A percentile compares a stretch with the other conserved stretches of the same genome.
Conservation (phyloP, 1,140 invertebrate species). For the Ceratosolen fusciceps region DNA sequence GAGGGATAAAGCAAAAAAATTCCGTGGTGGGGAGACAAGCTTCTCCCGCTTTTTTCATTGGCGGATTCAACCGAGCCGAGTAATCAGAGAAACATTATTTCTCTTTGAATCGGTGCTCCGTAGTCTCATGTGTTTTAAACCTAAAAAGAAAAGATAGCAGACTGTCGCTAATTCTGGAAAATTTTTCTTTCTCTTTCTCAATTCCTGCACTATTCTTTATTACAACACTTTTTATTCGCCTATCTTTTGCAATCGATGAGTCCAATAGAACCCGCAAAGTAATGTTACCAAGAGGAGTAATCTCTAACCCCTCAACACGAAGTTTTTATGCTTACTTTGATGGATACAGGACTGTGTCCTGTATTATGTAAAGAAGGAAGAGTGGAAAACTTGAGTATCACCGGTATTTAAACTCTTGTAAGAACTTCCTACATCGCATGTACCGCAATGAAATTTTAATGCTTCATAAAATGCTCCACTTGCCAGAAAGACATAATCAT, state of each 20-base stretch:
- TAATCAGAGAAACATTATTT: slow-evolving; percentile 73
- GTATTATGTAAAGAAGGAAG: not conserved
- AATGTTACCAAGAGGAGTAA: slow-evolving; percentile 2
- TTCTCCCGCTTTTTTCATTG: slow-evolving; percentile 11
- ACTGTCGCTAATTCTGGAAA: slow-evolving; percentile 54
- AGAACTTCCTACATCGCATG: not conserved
- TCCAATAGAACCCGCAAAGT: slow-evolving; percentile 50
- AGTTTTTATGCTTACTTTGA: not conserved
- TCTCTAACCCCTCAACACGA: slow-evolving; percentile 31
- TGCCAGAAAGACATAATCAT: not conserved
- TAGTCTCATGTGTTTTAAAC: slow-evolving; percentile 65
- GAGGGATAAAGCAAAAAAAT: not conserved
- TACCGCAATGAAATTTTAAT: not conserved
- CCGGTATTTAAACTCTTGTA: not conserved
- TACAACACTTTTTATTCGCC: slow-evolving; percentile 49
- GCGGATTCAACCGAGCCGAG: slow-evolving; percentile 68
- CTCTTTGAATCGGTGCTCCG: slow-evolving; percentile 64
- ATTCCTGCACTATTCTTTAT: too few species aligned
- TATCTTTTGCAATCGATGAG: slow-evolving; percentile 61
- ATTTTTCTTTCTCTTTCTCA: slow-evolving; percentile 35
- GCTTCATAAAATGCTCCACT: not conserved
- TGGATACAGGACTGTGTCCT: not conserved
- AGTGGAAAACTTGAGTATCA: not conserved
- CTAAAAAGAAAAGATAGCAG: slow-evolving; percentile 64
- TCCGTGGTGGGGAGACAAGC: not conserved